Percentiles rank a stretch among this genome's conserved stretches.
These are phyloP conservation scores for Synodontis membranacea DNA, from an alignment of 2,113 vertebrate genomes.

Conservation along the genomic window DNA sequence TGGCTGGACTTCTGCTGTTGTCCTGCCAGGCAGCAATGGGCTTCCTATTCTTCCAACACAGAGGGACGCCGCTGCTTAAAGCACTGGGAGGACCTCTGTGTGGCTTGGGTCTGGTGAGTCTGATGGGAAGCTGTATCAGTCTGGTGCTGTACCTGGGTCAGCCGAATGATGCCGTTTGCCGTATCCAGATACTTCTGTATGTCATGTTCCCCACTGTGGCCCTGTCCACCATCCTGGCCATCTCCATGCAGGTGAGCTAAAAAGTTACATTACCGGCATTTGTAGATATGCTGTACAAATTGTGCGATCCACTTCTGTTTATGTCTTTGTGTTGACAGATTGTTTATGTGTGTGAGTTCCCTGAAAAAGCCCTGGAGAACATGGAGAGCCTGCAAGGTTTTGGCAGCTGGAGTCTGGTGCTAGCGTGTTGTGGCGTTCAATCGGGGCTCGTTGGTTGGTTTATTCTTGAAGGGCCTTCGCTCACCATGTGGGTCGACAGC, in stretches of 20 bases:
- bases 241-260: slow-evolving; percentile 74
- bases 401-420: slow-evolving; percentile 66
- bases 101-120: slow-evolving; percentile 68
- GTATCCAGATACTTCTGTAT: slow-evolving; percentile 67
- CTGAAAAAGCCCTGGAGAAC: slow-evolving; percentile 59
- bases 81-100: slow-evolving; percentile 69
- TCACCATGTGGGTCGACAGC: slow-evolving; percentile 52
- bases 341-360: slow-evolving; percentile 73
- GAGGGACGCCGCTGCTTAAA: slow-evolving; percentile 67
- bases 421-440: slow-evolving; percentile 69
- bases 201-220: slow-evolving; percentile 75
- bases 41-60: slow-evolving; percentile 67
- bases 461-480: slow-evolving; percentile 43
- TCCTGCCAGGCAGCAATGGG: slow-evolving; percentile 55
- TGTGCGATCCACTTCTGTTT: not conserved
- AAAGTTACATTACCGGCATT: not conserved
- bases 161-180: slow-evolving; percentile 68
- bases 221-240: slow-evolving; percentile 74
- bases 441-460: slow-evolving; percentile 70
- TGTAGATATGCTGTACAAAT: not conserved
- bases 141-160: slow-evolving; percentile 74
- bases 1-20: slow-evolving; percentile 50
- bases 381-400: slow-evolving; percentile 62
- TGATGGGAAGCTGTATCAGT: slow-evolving; percentile 71
- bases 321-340: slow-evolving; percentile 67